phyloP scores from a whole-genome alignment of 1,140 invertebrate species.

The Adoxophyes honmai region DNA sequence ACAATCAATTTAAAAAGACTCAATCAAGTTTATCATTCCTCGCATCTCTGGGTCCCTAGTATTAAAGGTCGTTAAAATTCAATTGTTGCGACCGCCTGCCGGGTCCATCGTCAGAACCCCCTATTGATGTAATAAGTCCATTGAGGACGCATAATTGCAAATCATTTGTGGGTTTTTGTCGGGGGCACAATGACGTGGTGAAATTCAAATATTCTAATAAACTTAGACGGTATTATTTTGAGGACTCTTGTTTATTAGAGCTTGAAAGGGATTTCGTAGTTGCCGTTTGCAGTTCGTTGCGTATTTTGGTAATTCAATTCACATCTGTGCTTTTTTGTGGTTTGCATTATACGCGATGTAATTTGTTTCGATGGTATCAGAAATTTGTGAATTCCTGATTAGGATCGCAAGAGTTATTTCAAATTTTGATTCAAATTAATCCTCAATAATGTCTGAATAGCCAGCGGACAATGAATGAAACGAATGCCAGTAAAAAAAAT shows the following conservation, averaged over 20 bases:
- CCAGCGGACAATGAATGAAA: no score
- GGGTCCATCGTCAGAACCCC: slow-evolving; percentile 33
- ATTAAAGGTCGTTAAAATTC: slow-evolving; percentile 75
- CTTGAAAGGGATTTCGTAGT: background rate
- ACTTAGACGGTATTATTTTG: background rate
- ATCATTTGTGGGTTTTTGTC: slow-evolving; percentile 71
- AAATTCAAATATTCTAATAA: slow-evolving; percentile 22
- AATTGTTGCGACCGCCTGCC: slow-evolving; percentile 64
- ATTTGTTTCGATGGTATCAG: no score
- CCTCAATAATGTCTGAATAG: no score
- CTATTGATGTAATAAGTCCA: slow-evolving; percentile 68
- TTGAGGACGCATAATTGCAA: slow-evolving; percentile 73
- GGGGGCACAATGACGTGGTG: background rate
- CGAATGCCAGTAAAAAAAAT: no score
- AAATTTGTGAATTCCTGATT: no score
- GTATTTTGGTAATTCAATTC: no score
- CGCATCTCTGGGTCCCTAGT: slow-evolving; percentile 33
- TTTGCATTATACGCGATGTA: no score
- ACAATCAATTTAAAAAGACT: no score
- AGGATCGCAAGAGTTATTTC: no score
- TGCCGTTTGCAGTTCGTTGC: background rate
- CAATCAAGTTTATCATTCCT: slow-evolving; percentile 4
- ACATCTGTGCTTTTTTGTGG: no score
- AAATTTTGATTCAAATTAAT: no score
- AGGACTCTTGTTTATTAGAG: background rate